A percentile compares a stretch with the other conserved stretches of the same genome.
These are phyloP conservation scores for Sebastolobus altivelis DNA, from an alignment of 2,797 vertebrate genomes.

Conservation along the genomic window DNA sequence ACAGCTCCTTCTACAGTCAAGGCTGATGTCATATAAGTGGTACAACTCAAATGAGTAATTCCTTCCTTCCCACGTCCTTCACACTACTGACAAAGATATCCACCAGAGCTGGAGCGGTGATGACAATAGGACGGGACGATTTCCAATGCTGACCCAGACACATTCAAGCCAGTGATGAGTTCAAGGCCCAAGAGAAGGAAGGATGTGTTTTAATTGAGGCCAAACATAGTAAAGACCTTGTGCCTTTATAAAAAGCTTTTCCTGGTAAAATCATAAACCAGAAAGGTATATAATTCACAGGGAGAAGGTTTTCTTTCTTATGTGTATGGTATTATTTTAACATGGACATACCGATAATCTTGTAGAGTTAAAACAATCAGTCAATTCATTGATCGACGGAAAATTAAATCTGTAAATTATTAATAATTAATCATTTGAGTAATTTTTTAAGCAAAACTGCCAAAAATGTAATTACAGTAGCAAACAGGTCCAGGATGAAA, in stretches of 20 bases:
- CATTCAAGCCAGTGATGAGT: conserved; percentile 22
- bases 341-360: not conserved
- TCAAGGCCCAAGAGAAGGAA: conserved; percentile 52
- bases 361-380: not conserved
- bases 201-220: conserved; percentile 37
- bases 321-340: not conserved
- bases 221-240: conserved; percentile 46
- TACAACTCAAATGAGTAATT: conserved; percentile 25
- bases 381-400: not conserved
- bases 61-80: conserved; percentile 47
- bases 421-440: not conserved
- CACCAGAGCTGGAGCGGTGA: conserved; percentile 22
- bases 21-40: conserved; percentile 21
- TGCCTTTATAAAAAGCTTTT: conserved; percentile 25
- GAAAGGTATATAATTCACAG: not conserved
- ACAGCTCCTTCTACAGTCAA: conserved; percentile 15
- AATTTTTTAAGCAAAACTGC: not conserved
- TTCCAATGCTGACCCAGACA: conserved; percentile 27
- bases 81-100: conserved; percentile 31
- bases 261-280: conserved; percentile 15
- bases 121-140: conserved; percentile 47
- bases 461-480: not conserved
- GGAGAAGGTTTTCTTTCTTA: not conserved
- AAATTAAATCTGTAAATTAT: not conserved
- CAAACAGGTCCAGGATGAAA: not conserved